Evolutionary conservation across 2,888 invertebrate species (phyloP).

Genomic region (Tortricodes alternella): DNA sequence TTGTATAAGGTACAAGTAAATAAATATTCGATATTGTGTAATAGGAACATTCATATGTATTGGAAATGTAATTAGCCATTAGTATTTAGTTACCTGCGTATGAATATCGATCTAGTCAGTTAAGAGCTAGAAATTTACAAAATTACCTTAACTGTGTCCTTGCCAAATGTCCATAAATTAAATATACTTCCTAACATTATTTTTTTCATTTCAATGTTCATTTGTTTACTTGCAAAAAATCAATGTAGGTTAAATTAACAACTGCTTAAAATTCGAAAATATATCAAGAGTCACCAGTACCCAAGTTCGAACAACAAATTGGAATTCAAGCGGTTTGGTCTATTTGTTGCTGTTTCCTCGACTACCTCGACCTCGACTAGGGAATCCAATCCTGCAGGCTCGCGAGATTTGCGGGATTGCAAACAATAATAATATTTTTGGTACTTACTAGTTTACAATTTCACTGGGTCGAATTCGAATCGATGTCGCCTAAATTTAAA

Average conservation of each 20-base stretch:
- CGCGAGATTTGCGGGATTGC: too few species aligned
- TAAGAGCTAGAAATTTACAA: slow-evolving; percentile 35
- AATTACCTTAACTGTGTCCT: slow-evolving; percentile 33
- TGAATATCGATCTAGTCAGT: slow-evolving; percentile 50
- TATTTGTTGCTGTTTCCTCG: too few species aligned
- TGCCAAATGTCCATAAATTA: slow-evolving; percentile 47
- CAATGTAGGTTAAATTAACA: neutral
- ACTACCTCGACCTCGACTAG: too few species aligned
- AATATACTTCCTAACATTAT: slow-evolving; percentile 41
- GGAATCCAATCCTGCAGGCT: too few species aligned
- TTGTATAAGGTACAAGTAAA: slow-evolving; percentile 7
- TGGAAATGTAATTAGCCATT: slow-evolving; percentile 12
- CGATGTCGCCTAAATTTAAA: too few species aligned
- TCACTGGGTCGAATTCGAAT: too few species aligned
- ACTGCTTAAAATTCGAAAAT: neutral
- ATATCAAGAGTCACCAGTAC: too few species aligned
- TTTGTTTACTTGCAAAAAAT: neutral
- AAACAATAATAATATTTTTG: too few species aligned
- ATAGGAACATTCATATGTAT: slow-evolving; percentile 1
- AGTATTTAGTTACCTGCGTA: slow-evolving; percentile 31
- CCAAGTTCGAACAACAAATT: too few species aligned
- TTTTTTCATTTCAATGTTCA: slow-evolving; percentile 2
- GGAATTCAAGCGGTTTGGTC: too few species aligned
- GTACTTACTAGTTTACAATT: too few species aligned
- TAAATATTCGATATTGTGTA: slow-evolving; percentile 6